Evolutionary conservation across 2,113 vertebrate genomes (phyloP), one percentile per base, ranked within the genome.

Genomic region (Butorides virescens): DNA sequence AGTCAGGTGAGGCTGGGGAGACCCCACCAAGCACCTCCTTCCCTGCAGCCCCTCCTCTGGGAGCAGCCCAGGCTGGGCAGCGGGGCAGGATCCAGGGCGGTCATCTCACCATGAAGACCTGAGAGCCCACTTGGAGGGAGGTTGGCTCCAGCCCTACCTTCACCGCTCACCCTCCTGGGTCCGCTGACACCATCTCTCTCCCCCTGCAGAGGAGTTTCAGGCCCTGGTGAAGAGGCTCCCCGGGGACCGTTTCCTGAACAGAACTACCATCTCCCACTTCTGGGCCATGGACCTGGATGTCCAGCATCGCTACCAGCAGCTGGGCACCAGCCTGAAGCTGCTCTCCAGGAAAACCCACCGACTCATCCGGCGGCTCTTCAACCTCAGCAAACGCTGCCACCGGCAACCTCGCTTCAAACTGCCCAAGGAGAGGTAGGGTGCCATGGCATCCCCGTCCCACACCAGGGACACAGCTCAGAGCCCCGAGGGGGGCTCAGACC

Each of bases 381-480:
- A 99, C 74, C 98, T 99, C 91, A 99, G 99, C 97, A 99, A 99
- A 93, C 99, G 98, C 88, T 99, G 99, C 97, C 99, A 98, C 27
- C 98, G 98, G 87, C 99, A 99, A 32, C 99, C 99, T 52, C 98
- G 87, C 95, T 99, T 99, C 98, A 99, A 97, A 88, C 98, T 99
- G 88, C 99, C 99, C 0, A 98, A 99, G 97, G 99, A 99, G 95
- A 99, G 99, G 99, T 99, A 98, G 79, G 88, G 50, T 37, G 46
- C 37, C 53, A 53, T 1, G 0, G 37, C 20, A 7, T 27, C 47
- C 42, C n/a, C 2, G 4, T 56, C n/a, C 56, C 53, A 7, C 2
- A 2, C n/a, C 4, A 5, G 47, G n/a, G 14, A n/a, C 39, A 5
- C 34, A 11, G 30, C 59, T 36, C 62, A 3, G 2, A 72, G 55